Base-by-base conservation (phyloP, 2,113 vertebrate genomes). In the Lepidothrix coronata region DNA sequence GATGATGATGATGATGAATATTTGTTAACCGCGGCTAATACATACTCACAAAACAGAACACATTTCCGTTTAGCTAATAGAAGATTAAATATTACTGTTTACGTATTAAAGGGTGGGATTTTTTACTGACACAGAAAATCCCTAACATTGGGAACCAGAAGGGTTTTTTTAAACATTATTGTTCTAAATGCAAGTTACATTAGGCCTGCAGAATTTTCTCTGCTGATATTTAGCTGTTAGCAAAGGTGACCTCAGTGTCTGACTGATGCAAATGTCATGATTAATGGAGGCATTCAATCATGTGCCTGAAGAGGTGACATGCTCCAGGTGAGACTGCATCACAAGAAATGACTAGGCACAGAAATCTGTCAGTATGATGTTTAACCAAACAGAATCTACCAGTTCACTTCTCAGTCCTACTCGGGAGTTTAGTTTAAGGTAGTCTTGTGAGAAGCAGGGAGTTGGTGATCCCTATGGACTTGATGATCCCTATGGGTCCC, bases 211-310 rank as follows among this genome's bases (percentile, higher is more conserved):
- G 75, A 95, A 86, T 83, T 67, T 96, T 92, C 63, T 93, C 35
- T 88, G 63, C 46, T 97, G 92, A 88, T 59, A 93, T 96, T 95
- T 93, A 84, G 51, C 79, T 93, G 79, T 71, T 86, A 80, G 63
- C 18, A 66, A 77, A 43, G 41, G 41, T 86, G 88, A 96, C 71
- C 79, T 95, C 93, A 94, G 67, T 43, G 41, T 66, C 88, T 92
- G 92, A 95, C 83, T 95, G 95, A 96, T 59, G 52, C 0, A 0
- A 52, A 59, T 73, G 39, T 59, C 82, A 88, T 80, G 88, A 88
- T 94, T 94, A 88, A 93, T 86, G 55, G 52, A 79, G 63, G 25
- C 23, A 39, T 86, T 90, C 82, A 66, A 67, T 80, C 88, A 80
- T 33, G 37, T 81, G 79, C 51, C 37, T 83, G 80, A 95, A 75